phyloP scores from a whole-genome alignment of 2,113 vertebrate genomes.

The Calidris pugnax region DNA sequence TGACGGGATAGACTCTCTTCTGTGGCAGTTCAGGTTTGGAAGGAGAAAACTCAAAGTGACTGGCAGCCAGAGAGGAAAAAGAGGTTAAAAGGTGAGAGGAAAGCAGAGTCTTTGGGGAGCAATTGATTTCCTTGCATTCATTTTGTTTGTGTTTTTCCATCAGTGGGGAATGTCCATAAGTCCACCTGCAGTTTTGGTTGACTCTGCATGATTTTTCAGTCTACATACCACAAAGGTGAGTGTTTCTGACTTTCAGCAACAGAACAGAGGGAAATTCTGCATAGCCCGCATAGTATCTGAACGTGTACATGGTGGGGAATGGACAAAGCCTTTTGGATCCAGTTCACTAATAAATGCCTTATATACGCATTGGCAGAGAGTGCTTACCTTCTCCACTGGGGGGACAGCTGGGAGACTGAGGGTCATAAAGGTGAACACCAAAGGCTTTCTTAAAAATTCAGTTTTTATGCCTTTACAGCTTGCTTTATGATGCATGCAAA shows the following conservation, averaged over 20 bases:
- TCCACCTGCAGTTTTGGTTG: constrained; percentile 25
- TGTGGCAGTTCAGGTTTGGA: neutral
- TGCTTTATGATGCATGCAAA: neutral
- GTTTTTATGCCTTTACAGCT: neutral
- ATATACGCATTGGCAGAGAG: neutral
- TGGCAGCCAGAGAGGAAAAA: constrained; percentile 9
- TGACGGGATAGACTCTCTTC: neutral
- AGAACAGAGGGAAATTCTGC: neutral
- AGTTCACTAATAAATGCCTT: neutral
- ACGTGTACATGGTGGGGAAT: neutral
- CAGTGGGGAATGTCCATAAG: constrained; percentile 8
- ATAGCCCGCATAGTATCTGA: neutral
- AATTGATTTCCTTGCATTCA: constrained; percentile 31
- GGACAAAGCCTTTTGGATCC: neutral
- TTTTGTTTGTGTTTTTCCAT: constrained; percentile 52
- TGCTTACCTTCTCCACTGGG: neutral
- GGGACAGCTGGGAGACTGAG: neutral
- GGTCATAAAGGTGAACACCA: neutral
- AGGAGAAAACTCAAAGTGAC: constrained; percentile 4
- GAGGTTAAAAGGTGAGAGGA: constrained; percentile 5
- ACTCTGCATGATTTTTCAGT: neutral
- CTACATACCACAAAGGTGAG: constrained; percentile 16
- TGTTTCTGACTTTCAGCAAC: neutral
- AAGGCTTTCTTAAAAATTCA: constrained; percentile 4
- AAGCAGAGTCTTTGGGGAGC: neutral